phyloP scores from a whole-genome alignment of 2,888 invertebrate genomes.

The Monochamus alternatus region DNA sequence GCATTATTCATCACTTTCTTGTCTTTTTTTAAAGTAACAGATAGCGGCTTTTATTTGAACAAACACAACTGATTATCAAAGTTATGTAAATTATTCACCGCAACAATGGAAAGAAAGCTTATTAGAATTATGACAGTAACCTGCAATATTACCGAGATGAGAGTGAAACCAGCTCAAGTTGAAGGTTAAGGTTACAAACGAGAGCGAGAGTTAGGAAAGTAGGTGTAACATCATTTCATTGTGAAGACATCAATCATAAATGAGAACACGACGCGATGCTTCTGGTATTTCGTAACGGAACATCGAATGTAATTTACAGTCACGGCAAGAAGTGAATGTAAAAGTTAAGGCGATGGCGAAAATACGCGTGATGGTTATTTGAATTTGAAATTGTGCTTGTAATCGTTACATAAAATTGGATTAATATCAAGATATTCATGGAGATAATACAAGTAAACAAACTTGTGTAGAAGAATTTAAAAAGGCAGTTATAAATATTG shows the following conservation, averaged over 20 bases:
- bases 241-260: background rate
- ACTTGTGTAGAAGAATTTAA: too few species aligned
- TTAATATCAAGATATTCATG: too few species aligned
- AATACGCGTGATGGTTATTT: background rate
- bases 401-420: background rate
- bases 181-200: conserved; percentile 35
- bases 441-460: too few species aligned
- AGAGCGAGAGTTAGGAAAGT: conserved; percentile 15
- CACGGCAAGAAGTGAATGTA: background rate
- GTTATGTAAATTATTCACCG: too few species aligned
- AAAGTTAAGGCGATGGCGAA: background rate
- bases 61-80: too few species aligned
- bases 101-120: too few species aligned
- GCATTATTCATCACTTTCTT: too few species aligned
- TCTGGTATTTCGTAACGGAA: background rate
- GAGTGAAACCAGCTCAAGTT: conserved; percentile 33
- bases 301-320: background rate
- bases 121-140: background rate
- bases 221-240: background rate
- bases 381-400: background rate
- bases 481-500: too few species aligned
- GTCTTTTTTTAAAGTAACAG: too few species aligned
- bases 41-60: too few species aligned
- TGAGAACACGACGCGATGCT: background rate
- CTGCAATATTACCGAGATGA: background rate